phyloP scores from a whole-genome alignment of 2,113 vertebrate species.

The Ailuropoda melanoleuca region DNA sequence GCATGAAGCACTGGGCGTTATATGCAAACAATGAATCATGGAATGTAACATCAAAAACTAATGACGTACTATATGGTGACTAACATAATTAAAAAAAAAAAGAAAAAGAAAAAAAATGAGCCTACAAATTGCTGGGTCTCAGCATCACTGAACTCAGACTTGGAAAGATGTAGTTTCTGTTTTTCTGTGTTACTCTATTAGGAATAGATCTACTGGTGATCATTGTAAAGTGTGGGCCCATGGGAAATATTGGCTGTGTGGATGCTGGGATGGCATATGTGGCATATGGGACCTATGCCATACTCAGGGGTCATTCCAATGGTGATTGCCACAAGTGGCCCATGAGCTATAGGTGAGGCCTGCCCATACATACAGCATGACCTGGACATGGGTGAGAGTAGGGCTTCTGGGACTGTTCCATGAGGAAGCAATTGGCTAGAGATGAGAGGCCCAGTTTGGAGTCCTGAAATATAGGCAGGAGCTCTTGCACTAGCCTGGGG shows the following conservation, averaged over 20 bases:
- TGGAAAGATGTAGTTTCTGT: neutral
- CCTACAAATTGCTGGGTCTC: no score
- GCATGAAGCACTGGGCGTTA: no score
- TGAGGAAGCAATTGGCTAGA: neutral
- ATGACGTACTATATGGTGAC: no score
- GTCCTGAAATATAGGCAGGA: neutral
- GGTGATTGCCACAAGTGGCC: neutral
- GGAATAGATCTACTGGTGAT: neutral
- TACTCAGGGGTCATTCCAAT: neutral
- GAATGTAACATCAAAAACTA: no score
- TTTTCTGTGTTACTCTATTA: neutral
- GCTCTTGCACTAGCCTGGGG: neutral
- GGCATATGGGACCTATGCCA: neutral
- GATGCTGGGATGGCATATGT: neutral
- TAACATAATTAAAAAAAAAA: no score
- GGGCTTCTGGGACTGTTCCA: neutral
- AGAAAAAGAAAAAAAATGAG: neutral
- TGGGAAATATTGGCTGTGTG: neutral
- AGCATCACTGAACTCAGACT: neutral
- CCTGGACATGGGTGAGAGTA: no score
- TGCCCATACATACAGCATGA: neutral
- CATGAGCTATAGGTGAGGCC: neutral
- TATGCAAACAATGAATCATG: no score
- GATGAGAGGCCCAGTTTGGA: neutral
- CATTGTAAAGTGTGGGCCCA: neutral